phyloP scores from a whole-genome alignment of 1,140 invertebrate species.

The Saccostrea echinata region DNA sequence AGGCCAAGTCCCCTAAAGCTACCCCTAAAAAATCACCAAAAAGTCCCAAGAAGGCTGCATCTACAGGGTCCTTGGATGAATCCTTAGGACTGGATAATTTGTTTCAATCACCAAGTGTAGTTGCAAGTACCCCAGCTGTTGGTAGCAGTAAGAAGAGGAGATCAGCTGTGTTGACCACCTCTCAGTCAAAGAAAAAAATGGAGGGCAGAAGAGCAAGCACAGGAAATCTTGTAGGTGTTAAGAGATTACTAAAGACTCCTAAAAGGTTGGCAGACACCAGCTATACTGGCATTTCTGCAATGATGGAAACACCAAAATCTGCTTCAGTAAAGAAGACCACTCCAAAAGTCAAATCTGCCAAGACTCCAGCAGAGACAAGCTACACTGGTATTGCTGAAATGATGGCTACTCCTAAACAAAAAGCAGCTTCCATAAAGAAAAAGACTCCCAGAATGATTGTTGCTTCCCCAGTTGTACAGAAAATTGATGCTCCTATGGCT shows the following conservation, averaged over 20 bases:
- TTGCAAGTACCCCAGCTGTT: constrained; percentile 56
- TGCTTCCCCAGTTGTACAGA: constrained; percentile 59
- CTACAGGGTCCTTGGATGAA: constrained; percentile 32
- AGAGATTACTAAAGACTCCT: constrained; percentile 60
- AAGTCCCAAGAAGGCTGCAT: neutral
- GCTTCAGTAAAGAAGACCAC: constrained; percentile 41
- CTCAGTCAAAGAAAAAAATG: constrained; percentile 23
- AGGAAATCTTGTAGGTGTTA: constrained; percentile 48
- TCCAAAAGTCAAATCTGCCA: constrained; percentile 36
- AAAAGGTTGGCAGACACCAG: constrained; percentile 48
- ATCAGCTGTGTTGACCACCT: constrained; percentile 38
- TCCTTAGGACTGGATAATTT: constrained; percentile 60
- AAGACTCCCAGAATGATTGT: neutral
- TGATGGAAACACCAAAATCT: constrained; percentile 58
- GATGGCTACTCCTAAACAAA: constrained; percentile 39
- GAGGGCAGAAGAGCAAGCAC: constrained; percentile 41
- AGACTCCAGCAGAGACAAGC: constrained; percentile 17
- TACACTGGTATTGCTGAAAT: constrained; percentile 30
- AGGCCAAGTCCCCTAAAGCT: neutral
- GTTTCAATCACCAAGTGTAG: constrained; percentile 61
- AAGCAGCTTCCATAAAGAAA: constrained; percentile 44
- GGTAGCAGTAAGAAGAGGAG: constrained; percentile 17
- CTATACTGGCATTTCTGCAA: constrained; percentile 47
- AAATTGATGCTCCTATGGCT: constrained; percentile 60
- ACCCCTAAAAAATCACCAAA: neutral